Conservation (phyloP, 2,797 vertebrate species). For the Myripristis murdjan region DNA sequence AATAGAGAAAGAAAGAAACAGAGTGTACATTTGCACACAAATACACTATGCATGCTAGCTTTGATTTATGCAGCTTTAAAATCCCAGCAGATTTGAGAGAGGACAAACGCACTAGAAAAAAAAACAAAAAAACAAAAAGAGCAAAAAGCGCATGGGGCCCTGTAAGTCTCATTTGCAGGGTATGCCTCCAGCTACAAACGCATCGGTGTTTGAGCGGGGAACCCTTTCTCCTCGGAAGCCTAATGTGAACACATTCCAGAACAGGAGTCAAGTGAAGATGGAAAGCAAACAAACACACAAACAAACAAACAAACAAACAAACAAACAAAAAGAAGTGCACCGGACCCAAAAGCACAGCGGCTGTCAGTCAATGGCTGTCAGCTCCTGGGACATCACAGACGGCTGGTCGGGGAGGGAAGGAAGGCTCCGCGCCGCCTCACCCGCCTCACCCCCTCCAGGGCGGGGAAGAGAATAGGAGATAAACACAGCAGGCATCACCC, state of each 20-base stretch:
- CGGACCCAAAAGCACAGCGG: conserved; percentile 38
- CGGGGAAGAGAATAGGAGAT: conserved; percentile 25
- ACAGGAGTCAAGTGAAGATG: not conserved
- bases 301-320: too few species aligned
- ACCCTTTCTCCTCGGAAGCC: conserved; percentile 15
- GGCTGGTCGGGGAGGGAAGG: too few species aligned
- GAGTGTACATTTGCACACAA: not conserved
- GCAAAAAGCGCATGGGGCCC: not conserved
- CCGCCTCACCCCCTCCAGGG: too few species aligned
- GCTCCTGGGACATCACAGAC: conserved; percentile 41
- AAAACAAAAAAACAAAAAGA: conserved; percentile 22
- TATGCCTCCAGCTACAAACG: conserved; percentile 30
- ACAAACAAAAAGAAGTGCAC: conserved; percentile 30
- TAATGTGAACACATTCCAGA: conserved; percentile 27
- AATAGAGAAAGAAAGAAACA: not conserved
- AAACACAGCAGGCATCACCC: conserved; percentile 52
- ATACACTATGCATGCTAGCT: not conserved
- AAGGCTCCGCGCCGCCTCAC: conserved; percentile 51
- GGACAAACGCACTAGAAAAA: not conserved
- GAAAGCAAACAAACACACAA: too few species aligned
- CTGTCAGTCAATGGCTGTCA: conserved; percentile 66
- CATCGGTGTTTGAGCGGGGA: conserved; percentile 33
- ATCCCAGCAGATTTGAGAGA: conserved; percentile 8
- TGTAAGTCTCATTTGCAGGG: conserved; percentile 7
- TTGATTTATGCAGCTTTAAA: conserved; percentile 18